Evolutionary conservation across 2,797 vertebrate genomes (phyloP), one percentile per base, ranked within the genome.

Genomic region (Notolepis coatsorum): DNA sequence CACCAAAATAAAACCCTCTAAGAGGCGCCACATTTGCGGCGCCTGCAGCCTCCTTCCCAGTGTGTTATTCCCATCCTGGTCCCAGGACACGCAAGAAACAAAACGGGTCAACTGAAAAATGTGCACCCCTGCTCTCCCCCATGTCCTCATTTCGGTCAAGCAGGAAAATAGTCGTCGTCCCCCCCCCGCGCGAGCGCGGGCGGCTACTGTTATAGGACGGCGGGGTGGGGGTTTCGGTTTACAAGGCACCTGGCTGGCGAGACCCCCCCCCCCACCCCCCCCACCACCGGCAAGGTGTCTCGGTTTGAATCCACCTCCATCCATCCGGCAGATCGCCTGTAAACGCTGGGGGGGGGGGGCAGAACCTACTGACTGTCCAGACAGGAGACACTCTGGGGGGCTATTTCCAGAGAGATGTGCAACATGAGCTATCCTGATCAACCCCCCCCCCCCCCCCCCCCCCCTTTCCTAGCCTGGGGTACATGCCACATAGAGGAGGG

Each of bases 371-470:
- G 70, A 69, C 71, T 48, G 39, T 68, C 64, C 66, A 20, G 47
- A 42, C 51, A 28, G 65, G 55, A 73, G 73, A 73, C 69, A 68
- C 57, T 62, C n/a, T n/a, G n/a, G n/a, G 33, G 35, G n/a, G 67
- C 84, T 87, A 86, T 89, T 91, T 90, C 75, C 61, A 85, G 76
- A 76, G 71, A 49, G 65, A 61, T 60, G 81, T 79, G n/a, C n/a
- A 91, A 92, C 81, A 74, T 82, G 77, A 92, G 56, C 84, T 65
- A 41, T 48, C 31, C 73, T 57, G 80, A 88, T 88, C 79, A 81
- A 80, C 79, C 69, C 69, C 54, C 68, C 63, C 54, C 65, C 63
- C 33, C 10, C 31, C 31, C 43, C 15, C 15, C 3, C 48, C 75
- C 79, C 5, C 46, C 24, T 25, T 18, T 6, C 50, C 69, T 54